Conservation (phyloP, 1,140 invertebrate genomes). For the Pollicipes pollicipes region DNA sequence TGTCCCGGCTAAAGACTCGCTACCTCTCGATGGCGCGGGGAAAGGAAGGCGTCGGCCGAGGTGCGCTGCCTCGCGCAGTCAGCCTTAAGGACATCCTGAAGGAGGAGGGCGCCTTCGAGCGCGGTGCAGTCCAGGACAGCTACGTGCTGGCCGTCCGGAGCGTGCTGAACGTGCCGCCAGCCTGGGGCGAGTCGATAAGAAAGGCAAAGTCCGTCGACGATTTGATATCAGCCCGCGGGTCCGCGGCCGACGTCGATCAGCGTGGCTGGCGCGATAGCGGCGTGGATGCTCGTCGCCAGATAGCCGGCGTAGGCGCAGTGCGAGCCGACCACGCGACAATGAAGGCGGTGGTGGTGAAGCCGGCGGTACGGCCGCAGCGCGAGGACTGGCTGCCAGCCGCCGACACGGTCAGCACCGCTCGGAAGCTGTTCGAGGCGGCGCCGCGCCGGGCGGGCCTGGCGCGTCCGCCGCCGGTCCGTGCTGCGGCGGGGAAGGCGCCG, state of each 20-base stretch:
- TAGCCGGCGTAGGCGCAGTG: not conserved
- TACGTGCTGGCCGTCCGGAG: conserved; percentile 10
- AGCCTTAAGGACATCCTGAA: conserved; percentile 68
- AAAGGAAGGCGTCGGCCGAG: conserved; percentile 38
- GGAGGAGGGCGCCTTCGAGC: conserved; percentile 26
- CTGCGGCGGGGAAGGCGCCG: not conserved
- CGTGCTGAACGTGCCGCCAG: conserved; percentile 9
- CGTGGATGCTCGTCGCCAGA: not conserved
- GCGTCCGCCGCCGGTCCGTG: no score
- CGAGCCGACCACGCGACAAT: no score
- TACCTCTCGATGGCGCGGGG: conserved; percentile 61
- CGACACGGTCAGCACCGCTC: not conserved
- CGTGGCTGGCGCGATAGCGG: no score
- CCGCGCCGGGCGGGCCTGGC: no score
- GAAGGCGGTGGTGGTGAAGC: no score
- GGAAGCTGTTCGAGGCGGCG: not conserved
- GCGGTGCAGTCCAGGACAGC: conserved; percentile 10
- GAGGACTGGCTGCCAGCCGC: not conserved
- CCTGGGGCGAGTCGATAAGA: conserved; percentile 43
- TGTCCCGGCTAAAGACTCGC: conserved; percentile 62
- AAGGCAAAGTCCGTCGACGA: conserved; percentile 61
- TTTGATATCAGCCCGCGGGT: conserved; percentile 21
- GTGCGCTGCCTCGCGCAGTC: conserved; percentile 48
- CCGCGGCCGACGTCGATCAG: no score
- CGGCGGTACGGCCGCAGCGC: no score